A percentile compares a stretch with the other conserved stretches of the same genome.
Conservation (phyloP, 1,140 invertebrate genomes). For the Camponotus floridanus region DNA sequence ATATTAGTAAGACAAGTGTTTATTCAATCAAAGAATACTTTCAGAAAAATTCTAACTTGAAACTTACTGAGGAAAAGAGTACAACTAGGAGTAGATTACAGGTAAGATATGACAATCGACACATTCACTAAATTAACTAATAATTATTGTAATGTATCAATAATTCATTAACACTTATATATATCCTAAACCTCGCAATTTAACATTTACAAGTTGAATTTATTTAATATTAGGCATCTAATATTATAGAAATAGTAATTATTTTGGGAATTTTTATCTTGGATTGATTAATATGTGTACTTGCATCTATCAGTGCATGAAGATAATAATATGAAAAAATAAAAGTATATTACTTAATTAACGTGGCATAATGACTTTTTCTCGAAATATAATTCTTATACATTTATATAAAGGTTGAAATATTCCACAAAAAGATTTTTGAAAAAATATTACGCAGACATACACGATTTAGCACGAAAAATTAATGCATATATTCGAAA, state of each 20-base stretch:
- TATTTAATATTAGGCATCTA: background rate
- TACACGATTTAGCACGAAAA: conserved; percentile 65
- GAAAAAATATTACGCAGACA: conserved; percentile 51
- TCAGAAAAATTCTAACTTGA: conserved; percentile 78
- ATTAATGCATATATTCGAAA: conserved; percentile 59
- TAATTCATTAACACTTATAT: conserved; percentile 28
- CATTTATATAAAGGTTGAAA: conserved; percentile 53
- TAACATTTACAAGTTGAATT: conserved; percentile 4
- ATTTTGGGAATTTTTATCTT: background rate
- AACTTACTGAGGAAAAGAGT: conserved; percentile 69
- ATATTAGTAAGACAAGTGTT: background rate
- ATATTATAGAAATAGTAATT: conserved; percentile 23
- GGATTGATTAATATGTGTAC: conserved; percentile 4
- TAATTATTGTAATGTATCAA: conserved; percentile 45
- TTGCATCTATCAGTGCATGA: background rate
- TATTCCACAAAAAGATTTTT: conserved; percentile 61
- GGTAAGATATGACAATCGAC: conserved; percentile 70
- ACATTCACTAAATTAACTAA: conserved; percentile 17
- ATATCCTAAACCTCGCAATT: background rate
- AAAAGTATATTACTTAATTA: conserved; percentile 21
- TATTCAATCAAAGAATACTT: conserved; percentile 65
- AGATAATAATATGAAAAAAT: background rate
- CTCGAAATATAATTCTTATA: conserved; percentile 23
- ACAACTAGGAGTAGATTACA: conserved; percentile 71
- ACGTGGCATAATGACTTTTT: background rate